These are phyloP conservation scores for Propithecus coquereli DNA, from an alignment of 2,113 vertebrate species.

Conservation along the genomic window DNA sequence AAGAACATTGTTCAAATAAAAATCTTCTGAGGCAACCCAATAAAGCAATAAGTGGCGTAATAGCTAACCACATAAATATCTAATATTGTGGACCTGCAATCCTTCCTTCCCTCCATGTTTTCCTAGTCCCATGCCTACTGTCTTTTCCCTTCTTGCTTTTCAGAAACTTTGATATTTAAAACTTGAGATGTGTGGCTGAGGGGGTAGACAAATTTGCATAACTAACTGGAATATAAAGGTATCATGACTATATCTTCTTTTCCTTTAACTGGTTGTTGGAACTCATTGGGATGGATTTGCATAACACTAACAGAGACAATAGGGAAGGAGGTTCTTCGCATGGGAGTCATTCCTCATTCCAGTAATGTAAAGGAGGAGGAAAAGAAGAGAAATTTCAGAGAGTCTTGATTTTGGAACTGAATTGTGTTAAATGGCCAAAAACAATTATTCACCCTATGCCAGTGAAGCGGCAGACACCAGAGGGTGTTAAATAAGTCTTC, in stretches of 20 bases:
- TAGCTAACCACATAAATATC: background rate
- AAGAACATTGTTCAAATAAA: background rate
- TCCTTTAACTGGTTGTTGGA: background rate
- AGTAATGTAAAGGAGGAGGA: background rate
- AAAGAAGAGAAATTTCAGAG: background rate
- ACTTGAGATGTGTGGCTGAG: background rate
- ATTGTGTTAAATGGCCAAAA: background rate
- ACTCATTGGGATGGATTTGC: background rate
- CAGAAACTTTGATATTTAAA: background rate
- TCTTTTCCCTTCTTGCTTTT: background rate
- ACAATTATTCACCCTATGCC: background rate
- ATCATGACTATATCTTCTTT: background rate
- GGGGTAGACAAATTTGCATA: background rate
- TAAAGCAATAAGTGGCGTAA: background rate
- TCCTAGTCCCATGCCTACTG: accelerated
- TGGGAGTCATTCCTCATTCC: background rate
- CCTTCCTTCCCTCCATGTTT: background rate
- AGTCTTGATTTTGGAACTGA: background rate
- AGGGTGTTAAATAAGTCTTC: background rate
- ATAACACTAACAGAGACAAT: background rate
- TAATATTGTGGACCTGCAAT: background rate
- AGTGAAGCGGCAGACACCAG: background rate
- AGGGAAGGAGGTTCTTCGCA: background rate
- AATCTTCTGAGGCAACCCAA: background rate
- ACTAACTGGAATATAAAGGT: background rate